Evolutionary conservation across 2,113 vertebrate genomes (phyloP).

Genomic region (Gnathonemus echidnorhynchus): DNA sequence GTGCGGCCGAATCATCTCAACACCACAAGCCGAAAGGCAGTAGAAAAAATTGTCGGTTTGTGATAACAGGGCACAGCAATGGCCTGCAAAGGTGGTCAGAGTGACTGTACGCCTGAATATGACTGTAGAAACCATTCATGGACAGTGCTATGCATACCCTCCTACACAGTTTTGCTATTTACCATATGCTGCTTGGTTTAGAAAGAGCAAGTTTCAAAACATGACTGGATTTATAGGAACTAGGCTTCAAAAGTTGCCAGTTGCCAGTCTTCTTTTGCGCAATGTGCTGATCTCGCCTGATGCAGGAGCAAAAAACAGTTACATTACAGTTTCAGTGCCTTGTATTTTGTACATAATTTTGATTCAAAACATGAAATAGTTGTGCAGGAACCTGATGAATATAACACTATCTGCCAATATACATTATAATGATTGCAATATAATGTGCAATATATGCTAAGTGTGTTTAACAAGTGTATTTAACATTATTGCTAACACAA

Average conservation of each 20-base stretch:
- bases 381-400: not conserved
- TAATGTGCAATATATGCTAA: not conserved
- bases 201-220: not conserved
- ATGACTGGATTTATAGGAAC: not conserved
- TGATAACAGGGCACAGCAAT: not conserved
- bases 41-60: not conserved
- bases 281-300: not conserved
- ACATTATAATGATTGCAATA: not conserved
- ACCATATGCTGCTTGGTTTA: not conserved
- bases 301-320: not conserved
- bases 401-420: not conserved
- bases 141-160: not conserved
- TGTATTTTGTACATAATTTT: not conserved
- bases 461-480: not conserved
- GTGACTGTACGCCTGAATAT: not conserved
- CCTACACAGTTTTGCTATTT: not conserved
- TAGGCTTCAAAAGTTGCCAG: not conserved
- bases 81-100: not conserved
- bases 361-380: not conserved
- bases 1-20: not conserved
- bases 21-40: not conserved
- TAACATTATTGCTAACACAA: not conserved
- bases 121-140: not conserved
- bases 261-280: not conserved
- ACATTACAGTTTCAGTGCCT: not conserved